These are phyloP conservation scores for Bradypodion pumilum DNA, from an alignment of 2,797 vertebrate species.

Conservation along the genomic window DNA sequence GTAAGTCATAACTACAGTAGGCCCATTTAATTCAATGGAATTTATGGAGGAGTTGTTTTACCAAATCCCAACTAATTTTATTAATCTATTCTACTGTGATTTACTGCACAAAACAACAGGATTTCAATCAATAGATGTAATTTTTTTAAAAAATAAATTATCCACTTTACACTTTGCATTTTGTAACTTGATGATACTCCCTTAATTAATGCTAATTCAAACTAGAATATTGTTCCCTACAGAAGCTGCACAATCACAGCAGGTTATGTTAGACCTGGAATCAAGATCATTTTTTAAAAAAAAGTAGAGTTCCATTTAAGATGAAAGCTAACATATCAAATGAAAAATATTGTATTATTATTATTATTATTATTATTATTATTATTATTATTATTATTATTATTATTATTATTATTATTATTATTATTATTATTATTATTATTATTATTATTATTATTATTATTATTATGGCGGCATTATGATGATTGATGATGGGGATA, in stretches of 20 bases:
- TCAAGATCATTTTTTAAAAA: not conserved
- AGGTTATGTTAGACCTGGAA: not conserved
- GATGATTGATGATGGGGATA: not conserved
- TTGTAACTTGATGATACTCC: not conserved
- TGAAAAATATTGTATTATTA: constrained; percentile 27
- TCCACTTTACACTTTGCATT: not conserved
- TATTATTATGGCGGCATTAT: too few relatives aligned
- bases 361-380: too few relatives aligned
- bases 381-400: too few relatives aligned
- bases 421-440: too few relatives aligned
- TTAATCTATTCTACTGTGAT: too few relatives aligned
- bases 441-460: too few relatives aligned
- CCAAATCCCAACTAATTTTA: too few relatives aligned
- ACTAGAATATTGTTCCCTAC: not conserved
- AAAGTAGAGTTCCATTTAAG: not conserved
- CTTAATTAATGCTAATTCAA: not conserved
- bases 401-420: too few relatives aligned
- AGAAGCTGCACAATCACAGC: not conserved
- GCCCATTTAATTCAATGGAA: too few relatives aligned
- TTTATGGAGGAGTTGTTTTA: too few relatives aligned
- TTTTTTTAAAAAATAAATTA: not conserved
- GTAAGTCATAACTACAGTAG: too few relatives aligned
- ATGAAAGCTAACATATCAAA: constrained; percentile 13
- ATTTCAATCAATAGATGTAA: not conserved
- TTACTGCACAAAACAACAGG: too few relatives aligned